Evolutionary conservation across 2,113 vertebrate genomes (phyloP).

Genomic region (Hippocampus zosterae): DNA sequence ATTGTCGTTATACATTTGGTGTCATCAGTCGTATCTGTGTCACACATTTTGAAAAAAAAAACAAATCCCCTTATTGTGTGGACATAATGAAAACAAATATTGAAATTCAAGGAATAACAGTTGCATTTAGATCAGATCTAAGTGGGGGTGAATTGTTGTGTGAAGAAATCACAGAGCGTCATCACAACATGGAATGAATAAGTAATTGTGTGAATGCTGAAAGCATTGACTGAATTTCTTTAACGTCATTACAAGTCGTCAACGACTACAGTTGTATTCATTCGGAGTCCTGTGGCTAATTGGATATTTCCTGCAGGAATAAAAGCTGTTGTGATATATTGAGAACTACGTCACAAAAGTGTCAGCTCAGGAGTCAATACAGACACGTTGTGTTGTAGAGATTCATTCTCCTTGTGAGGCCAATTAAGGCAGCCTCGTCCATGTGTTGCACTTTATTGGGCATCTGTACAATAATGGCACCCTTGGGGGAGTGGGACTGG

Average conservation of each 20-base stretch:
- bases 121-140: neutral
- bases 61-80: neutral
- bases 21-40: neutral
- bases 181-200: neutral
- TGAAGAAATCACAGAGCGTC: neutral
- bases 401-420: slow-evolving; percentile 1
- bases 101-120: neutral
- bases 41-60: neutral
- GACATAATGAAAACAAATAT: neutral
- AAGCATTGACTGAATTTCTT: slow-evolving; percentile 10
- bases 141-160: neutral
- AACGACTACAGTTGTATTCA: neutral
- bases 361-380: neutral
- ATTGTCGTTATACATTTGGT: neutral
- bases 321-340: neutral
- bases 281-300: neutral
- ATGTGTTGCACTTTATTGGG: slow-evolving; percentile 1
- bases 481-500: neutral
- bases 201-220: neutral
- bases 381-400: neutral
- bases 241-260: neutral
- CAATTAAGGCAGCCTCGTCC: slow-evolving; percentile 1
- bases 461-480: slow-evolving; percentile 5
- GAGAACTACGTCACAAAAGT: slow-evolving; percentile 1
- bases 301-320: neutral